Evolutionary conservation across 2,113 vertebrate species (phyloP), one percentile per base, ranked within the genome.

Genomic region (Serilophus lunatus): DNA sequence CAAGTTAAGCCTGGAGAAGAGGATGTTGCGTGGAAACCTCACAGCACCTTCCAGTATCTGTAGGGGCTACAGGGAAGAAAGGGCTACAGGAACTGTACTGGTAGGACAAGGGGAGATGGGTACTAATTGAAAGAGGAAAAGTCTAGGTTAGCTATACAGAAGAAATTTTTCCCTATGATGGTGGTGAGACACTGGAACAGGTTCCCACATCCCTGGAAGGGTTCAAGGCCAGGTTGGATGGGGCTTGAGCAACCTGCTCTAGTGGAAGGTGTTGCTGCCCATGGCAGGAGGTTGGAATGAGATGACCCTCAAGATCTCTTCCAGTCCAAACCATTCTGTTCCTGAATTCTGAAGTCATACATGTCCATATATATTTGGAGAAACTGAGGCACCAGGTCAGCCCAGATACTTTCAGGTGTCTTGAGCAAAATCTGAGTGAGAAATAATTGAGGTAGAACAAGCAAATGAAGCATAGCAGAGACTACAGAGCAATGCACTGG

Each of bases 181-280:
- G 16, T 29, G 28, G 12, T 0, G n/a, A n/a, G n/a, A n/a, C n/a
- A n/a, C n/a, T n/a, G n/a, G n/a, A n/a, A n/a, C n/a, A n/a, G n/a
- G n/a, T 18, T 45, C 44, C 44, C 18, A 18, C 65, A 26, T 69
- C 28, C 38, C 18, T 53, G 28, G 56, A 24, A 38, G 13, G 16
- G 54, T 28, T 1, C 23, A 24, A 4, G 29, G 22, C 8, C 33
- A 51, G 45, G 9, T 1, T 68, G 69, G 36, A 38, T 0, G 2
- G 60, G 45, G 18, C 24, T 53, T 45, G 38, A 89, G 38, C 61
- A 68, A 2, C 16, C n/a, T 60, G 78, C 13, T 2, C 1, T 8
- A 7, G 19, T 25, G n/a, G 24, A 51, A 74, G 10, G 26, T 36
- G 51, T 19, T 26, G 22, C 18, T 81, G 44, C 18, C 51, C 33